Evolutionary conservation across 2,888 invertebrate species (phyloP).

Genomic region (Drosophila nr. fundita): DNA sequence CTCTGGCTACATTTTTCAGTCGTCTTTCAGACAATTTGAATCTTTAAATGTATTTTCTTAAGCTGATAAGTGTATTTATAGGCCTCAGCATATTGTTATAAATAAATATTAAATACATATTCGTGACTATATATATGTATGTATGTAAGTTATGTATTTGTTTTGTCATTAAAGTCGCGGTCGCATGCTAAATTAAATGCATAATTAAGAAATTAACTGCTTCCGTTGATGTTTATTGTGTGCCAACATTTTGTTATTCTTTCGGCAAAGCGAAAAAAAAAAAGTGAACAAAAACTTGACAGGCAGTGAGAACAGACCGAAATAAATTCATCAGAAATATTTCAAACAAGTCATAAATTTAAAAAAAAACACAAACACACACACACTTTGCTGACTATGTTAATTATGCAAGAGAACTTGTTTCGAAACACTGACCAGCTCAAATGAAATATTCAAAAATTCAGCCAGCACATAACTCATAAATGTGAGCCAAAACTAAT

Average conservation of each 20-base stretch:
- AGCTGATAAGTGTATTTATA: constrained; percentile 34
- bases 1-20: constrained; percentile 3
- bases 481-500: constrained; percentile 20
- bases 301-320: constrained; percentile 6
- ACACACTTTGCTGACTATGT: not conserved
- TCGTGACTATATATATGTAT: not conserved
- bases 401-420: constrained; percentile 20
- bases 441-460: constrained; percentile 27
- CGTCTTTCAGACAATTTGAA: constrained; percentile 29
- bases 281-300: constrained; percentile 22
- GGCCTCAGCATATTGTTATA: constrained; percentile 16
- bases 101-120: constrained; percentile 2
- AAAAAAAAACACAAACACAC: not conserved
- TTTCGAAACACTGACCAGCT: constrained; percentile 14
- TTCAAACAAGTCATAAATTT: constrained; percentile 36
- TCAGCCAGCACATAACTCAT: constrained; percentile 36
- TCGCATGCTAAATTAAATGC: constrained; percentile 69
- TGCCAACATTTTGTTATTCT: constrained; percentile 37
- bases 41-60: constrained; percentile 16
- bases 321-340: constrained; percentile 17
- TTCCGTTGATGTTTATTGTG: constrained; percentile 72
- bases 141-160: constrained; percentile 7
- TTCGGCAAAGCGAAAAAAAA: constrained; percentile 11
- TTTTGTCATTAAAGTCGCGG: constrained; percentile 48
- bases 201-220: constrained; percentile 79